These are phyloP conservation scores for Cosmorhoe ocellata DNA, from an alignment of 2,888 invertebrate species.

Conservation along the genomic window DNA sequence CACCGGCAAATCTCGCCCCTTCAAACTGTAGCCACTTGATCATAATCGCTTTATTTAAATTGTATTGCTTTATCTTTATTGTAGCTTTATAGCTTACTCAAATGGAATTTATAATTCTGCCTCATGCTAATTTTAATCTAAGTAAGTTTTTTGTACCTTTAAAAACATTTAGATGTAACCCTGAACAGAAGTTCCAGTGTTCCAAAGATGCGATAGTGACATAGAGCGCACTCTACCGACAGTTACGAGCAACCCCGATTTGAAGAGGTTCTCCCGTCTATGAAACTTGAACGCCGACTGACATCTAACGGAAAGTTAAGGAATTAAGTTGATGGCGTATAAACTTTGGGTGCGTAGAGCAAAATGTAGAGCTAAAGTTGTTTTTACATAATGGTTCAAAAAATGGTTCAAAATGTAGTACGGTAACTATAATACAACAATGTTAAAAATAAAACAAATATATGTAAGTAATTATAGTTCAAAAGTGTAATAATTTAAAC, in stretches of 20 bases:
- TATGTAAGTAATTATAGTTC: too few species aligned
- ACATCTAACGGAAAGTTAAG: conserved; percentile 70
- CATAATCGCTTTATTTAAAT: conserved; percentile 62
- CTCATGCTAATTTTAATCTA: conserved; percentile 10
- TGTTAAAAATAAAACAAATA: too few species aligned
- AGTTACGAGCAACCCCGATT: conserved; percentile 43
- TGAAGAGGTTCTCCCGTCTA: conserved; percentile 42
- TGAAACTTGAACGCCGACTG: conserved; percentile 41
- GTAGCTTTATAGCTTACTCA: conserved; percentile 33
- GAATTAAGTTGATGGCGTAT: conserved; percentile 50
- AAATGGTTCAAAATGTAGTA: too few species aligned
- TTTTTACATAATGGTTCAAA: too few species aligned
- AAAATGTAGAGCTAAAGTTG: not conserved
- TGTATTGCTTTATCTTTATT: conserved; percentile 58
- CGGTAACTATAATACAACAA: too few species aligned
- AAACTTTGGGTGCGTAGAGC: conserved; percentile 2
- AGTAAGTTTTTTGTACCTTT: not conserved
- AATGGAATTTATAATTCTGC: conserved; percentile 33
- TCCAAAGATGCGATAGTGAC: not conserved
- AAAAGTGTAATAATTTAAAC: too few species aligned
- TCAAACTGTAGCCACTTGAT: conserved; percentile 57
- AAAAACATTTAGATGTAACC: too few species aligned
- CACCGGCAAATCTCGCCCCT: conserved; percentile 51
- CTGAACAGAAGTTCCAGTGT: not conserved
- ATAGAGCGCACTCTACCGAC: conserved; percentile 68